phyloP scores from a whole-genome alignment of 1,140 invertebrate species.

The Bombus terrestris region DNA sequence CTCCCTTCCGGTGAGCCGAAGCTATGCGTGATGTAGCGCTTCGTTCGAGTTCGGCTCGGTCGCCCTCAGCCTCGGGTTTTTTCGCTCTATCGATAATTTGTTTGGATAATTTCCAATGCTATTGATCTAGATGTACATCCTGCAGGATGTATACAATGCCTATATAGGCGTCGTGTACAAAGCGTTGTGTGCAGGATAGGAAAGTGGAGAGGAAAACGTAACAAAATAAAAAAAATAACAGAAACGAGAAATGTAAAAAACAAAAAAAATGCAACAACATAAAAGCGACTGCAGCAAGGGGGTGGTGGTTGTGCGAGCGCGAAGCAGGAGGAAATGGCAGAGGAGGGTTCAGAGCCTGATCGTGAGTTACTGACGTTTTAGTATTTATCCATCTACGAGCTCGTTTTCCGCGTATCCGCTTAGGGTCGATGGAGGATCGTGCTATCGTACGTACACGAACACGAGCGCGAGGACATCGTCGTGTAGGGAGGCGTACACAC shows the following conservation, averaged over 20 bases:
- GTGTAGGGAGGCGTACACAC: conserved; percentile 19
- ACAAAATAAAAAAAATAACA: conserved; percentile 49
- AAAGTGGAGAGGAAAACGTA: conserved; percentile 42
- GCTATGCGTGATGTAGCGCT: conserved; percentile 81
- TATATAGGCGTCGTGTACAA: conserved; percentile 72
- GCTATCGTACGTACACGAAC: conserved; percentile 47
- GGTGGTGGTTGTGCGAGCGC: conserved; percentile 35
- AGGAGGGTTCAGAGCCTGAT: conserved; percentile 75
- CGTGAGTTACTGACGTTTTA: conserved; percentile 81
- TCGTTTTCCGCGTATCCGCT: conserved; percentile 75
- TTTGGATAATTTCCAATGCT: conserved; percentile 83
- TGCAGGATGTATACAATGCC: conserved; percentile 80
- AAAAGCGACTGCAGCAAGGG: conserved; percentile 31
- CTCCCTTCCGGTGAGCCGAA: conserved; percentile 58
- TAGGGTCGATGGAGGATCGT: conserved; percentile 65
- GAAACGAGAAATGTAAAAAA: background rate
- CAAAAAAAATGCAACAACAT: conserved; percentile 38
- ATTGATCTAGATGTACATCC: conserved; percentile 83
- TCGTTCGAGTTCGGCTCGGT: conserved; percentile 69
- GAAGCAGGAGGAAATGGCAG: conserved; percentile 67
- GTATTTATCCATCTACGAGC: conserved; percentile 78
- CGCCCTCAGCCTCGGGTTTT: conserved; percentile 72
- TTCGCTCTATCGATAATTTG: conserved; percentile 83
- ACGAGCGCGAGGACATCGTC: conserved; percentile 16
- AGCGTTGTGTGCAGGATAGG: conserved; percentile 55